Evolutionary conservation across 2,113 vertebrate species (phyloP).

Genomic region (Psilopsiagon aymara): DNA sequence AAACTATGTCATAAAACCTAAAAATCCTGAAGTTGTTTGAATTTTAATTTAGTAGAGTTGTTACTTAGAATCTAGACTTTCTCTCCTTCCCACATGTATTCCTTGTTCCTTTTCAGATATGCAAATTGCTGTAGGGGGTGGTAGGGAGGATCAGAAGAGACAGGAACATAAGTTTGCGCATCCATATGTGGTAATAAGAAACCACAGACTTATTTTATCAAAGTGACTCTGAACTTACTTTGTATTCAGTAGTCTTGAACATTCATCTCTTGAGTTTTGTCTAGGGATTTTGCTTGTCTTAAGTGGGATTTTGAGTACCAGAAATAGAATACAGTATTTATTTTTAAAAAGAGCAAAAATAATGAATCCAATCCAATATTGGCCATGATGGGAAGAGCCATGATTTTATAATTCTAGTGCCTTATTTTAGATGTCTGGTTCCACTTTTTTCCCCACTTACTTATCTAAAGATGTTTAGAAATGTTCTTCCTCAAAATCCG

Average conservation of each 20-base stretch:
- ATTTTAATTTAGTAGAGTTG: background rate
- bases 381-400: background rate
- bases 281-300: constrained; percentile 53
- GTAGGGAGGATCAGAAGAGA: constrained; percentile 30
- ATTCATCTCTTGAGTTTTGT: constrained; percentile 48
- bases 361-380: background rate
- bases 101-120: background rate
- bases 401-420: background rate
- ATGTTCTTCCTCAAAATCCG: background rate
- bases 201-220: constrained; percentile 55
- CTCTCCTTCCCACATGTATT: background rate
- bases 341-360: background rate
- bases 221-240: constrained; percentile 65
- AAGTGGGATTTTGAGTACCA: constrained; percentile 33
- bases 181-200: constrained; percentile 61
- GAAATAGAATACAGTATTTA: constrained; percentile 15
- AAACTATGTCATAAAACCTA: background rate
- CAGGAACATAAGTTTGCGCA: constrained; percentile 24
- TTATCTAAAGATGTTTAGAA: background rate
- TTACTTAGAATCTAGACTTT: background rate
- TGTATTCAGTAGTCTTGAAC: constrained; percentile 36
- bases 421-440: background rate
- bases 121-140: background rate
- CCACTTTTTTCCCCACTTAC: no score
- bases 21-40: background rate